Evolutionary conservation across 2,797 vertebrate genomes (phyloP).

Genomic region (Acrossocheilus fasciatus): DNA sequence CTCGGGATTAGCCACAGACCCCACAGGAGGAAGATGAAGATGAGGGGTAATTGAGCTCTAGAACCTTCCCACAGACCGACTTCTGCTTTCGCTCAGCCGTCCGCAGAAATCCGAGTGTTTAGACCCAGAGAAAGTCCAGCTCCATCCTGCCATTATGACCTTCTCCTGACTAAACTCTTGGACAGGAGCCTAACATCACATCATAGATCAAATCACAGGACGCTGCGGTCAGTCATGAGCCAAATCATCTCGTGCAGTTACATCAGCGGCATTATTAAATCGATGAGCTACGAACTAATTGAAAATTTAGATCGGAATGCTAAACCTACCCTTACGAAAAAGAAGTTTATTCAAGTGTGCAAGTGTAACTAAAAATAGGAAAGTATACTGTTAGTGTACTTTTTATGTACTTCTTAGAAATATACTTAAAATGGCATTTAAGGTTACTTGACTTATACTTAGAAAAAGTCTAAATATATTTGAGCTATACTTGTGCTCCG

Average conservation of each 20-base stretch:
- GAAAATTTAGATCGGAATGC: background rate
- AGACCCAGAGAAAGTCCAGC: slow-evolving; percentile 70
- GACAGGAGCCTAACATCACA: slow-evolving; percentile 1
- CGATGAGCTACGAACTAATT: background rate
- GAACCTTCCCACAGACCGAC: slow-evolving; percentile 53
- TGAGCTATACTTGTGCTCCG: no score
- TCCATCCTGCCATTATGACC: slow-evolving; percentile 28
- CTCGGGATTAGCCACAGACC: slow-evolving; percentile 65
- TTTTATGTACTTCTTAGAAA: no score
- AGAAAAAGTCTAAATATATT: no score
- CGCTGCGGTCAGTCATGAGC: background rate
- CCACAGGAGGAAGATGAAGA: slow-evolving; percentile 51
- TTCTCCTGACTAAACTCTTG: slow-evolving; percentile 8
- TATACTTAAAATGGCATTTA: no score
- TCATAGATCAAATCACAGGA: background rate
- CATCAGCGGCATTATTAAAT: background rate
- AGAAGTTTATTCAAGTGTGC: no score
- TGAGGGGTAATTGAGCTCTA: slow-evolving; percentile 48
- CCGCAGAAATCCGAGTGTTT: slow-evolving; percentile 62
- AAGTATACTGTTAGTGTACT: no score
- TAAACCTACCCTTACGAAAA: background rate
- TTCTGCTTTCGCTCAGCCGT: slow-evolving; percentile 68
- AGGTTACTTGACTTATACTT: no score
- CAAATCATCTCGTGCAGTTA: background rate
- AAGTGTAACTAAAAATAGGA: no score